Base-by-base conservation (phyloP, 2,888 invertebrate species). In the Brachypterus glaber region DNA sequence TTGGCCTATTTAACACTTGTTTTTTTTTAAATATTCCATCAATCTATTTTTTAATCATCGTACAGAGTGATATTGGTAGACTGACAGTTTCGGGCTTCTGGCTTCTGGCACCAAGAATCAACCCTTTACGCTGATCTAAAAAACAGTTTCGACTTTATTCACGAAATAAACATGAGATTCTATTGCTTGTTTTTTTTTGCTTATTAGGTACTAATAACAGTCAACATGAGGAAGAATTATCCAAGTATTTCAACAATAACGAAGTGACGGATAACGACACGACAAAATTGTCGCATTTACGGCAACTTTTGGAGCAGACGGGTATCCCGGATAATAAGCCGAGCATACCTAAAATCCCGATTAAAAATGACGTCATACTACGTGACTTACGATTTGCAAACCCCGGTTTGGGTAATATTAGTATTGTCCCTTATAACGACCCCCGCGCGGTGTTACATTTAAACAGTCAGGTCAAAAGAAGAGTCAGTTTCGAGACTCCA, bases 161-260 rank as follows among this genome's bases (percentile, higher is more conserved):
- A n/a, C n/a, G n/a, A n/a, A n/a, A n/a, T n/a, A n/a, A n/a, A n/a
- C n/a, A n/a, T n/a, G n/a, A n/a, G n/a, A n/a, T n/a, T n/a, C n/a
- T n/a, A n/a, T n/a, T n/a, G n/a, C n/a, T n/a, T n/a, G n/a, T n/a
- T n/a, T n/a, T n/a, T n/a, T n/a, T n/a, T n/a, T n/a, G n/a, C n/a
- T n/a, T n/a, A 14, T 33, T 33, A 60, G 80, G 78, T 47, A 82
- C 81, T 45, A 76, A 76, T 48, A 79, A 77, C 62, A 79, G 79
- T 29, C 82, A 85, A 58, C 84, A 82, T 57, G 87, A 88, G 62
- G 86, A 86, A 58, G 88, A 88, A 66, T 66, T 89, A 52, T 71
- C 85, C 61, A 83, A 85, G 66, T 88, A 87, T 67, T 87, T 87
- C 64, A 81, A 76, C 47, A 77, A 77, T 44, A 68, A 67, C 46